phyloP scores from a whole-genome alignment of 2,888 invertebrate species.

The Tromatobia lineatoria region DNA sequence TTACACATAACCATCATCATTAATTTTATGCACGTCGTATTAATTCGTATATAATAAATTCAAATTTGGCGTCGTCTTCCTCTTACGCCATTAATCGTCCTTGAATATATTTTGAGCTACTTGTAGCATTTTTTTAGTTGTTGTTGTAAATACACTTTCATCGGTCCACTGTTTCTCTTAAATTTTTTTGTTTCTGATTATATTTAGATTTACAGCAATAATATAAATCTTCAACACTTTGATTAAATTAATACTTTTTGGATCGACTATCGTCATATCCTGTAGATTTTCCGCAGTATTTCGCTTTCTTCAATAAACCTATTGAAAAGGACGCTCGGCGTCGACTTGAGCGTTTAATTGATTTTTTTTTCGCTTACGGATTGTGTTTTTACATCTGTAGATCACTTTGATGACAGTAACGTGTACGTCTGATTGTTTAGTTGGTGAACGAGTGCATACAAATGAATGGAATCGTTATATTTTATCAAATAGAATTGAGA shows the following conservation, averaged over 20 bases:
- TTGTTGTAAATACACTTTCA: conserved; percentile 11
- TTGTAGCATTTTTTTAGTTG: conserved; percentile 12
- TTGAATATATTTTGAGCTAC: conserved; percentile 36
- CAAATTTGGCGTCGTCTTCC: conserved; percentile 47
- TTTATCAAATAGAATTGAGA: background rate
- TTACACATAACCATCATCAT: conserved; percentile 59
- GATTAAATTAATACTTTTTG: conserved; percentile 56
- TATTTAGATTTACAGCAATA: conserved; percentile 48
- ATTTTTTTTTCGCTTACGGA: background rate
- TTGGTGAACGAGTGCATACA: background rate
- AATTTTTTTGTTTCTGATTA: conserved; percentile 21
- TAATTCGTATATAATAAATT: conserved; percentile 58
- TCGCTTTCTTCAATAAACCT: background rate
- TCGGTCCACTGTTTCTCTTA: conserved; percentile 19
- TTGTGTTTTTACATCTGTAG: background rate
- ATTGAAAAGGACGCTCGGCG: background rate
- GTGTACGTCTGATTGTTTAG: background rate
- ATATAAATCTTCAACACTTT: conserved; percentile 52
- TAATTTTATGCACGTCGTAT: conserved; percentile 39
- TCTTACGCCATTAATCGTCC: conserved; percentile 14
- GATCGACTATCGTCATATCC: conserved; percentile 24
- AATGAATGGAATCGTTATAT: background rate
- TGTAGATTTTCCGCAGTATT: background rate
- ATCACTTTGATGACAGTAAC: background rate
- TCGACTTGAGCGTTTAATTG: conserved; percentile 5